Conservation (phyloP, 2,797 vertebrate genomes). For the Spheniscus humboldti region DNA sequence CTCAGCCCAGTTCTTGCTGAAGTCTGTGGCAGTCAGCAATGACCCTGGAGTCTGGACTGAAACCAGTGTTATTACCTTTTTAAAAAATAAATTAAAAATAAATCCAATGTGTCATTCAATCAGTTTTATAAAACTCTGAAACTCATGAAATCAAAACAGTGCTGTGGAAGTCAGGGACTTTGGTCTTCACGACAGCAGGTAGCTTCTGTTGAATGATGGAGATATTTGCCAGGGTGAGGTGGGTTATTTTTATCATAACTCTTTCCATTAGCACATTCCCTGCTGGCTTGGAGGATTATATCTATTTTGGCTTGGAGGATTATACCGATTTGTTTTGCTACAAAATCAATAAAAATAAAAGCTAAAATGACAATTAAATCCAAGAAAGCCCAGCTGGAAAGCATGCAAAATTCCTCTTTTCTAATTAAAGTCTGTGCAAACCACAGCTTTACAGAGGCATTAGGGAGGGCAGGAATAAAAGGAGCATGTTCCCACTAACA, state of each 20-base stretch:
- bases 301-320: constrained; percentile 46
- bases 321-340: constrained; percentile 53
- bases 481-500: neutral
- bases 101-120: neutral
- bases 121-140: neutral
- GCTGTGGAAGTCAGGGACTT: neutral
- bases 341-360: constrained; percentile 64
- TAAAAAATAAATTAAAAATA: neutral
- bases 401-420: constrained; percentile 40
- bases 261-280: constrained; percentile 34
- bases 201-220: constrained; percentile 2
- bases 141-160: neutral
- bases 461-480: neutral
- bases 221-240: neutral
- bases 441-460: neutral
- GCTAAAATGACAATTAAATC: constrained; percentile 57
- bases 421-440: constrained; percentile 51
- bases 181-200: neutral
- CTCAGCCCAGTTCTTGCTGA: neutral
- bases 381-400: constrained; percentile 55
- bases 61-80: neutral
- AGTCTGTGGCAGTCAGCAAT: neutral
- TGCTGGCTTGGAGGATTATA: constrained; percentile 35
- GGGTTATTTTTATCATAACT: constrained; percentile 46
- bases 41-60: neutral